Evolutionary conservation across 2,113 vertebrate species (phyloP).

Genomic region (Barnardius zonarius): DNA sequence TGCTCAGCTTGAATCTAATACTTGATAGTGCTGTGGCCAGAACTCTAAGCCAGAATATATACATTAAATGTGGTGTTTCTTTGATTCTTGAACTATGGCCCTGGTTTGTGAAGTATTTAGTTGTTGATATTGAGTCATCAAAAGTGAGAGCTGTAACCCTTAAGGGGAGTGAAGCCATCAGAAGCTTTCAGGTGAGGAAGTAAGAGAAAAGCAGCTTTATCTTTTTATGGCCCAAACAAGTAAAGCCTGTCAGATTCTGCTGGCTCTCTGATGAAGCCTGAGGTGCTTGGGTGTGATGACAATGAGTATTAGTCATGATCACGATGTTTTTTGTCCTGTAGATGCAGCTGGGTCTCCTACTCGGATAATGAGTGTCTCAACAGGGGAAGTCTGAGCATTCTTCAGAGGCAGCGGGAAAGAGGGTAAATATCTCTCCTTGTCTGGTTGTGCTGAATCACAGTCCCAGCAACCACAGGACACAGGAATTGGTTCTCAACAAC

Average conservation of each 20-base stretch:
- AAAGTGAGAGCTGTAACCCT: background rate
- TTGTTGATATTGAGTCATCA: background rate
- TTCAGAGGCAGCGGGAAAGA: background rate
- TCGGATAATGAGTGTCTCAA: background rate
- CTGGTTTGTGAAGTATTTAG: background rate
- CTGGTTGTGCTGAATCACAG: background rate
- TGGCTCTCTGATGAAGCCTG: background rate
- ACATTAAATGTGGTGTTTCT: background rate
- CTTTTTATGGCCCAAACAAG: background rate
- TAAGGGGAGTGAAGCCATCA: background rate
- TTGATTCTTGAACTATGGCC: background rate
- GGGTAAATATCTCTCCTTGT: background rate
- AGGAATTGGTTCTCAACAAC: background rate
- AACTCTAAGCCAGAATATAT: constrained; percentile 4
- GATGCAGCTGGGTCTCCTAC: background rate
- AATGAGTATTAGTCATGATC: background rate
- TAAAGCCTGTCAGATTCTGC: background rate
- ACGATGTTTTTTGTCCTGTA: background rate
- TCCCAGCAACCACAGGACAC: background rate
- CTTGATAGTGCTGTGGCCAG: background rate
- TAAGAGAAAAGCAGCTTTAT: background rate
- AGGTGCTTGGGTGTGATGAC: background rate
- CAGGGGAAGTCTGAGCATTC: background rate
- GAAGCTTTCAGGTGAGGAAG: background rate
- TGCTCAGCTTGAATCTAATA: background rate